These are phyloP conservation scores for Miltochrista miniata DNA, from an alignment of 2,888 invertebrate genomes.

Conservation along the genomic window DNA sequence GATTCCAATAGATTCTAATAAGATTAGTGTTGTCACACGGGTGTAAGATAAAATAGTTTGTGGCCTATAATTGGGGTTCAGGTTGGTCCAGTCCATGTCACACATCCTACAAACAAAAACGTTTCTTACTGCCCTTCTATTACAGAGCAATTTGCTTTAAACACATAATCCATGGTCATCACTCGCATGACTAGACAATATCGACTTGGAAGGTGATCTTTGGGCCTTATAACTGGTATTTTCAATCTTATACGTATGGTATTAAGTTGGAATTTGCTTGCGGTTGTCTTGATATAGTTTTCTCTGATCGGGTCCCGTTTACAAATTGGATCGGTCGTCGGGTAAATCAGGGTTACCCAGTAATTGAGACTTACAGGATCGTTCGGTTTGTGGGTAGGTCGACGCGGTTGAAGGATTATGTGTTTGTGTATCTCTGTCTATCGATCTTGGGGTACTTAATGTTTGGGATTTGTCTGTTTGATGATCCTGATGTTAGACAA, in stretches of 20 bases:
- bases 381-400: slow-evolving; percentile 68
- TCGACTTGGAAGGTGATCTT: slow-evolving; percentile 73
- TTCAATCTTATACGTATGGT: slow-evolving; percentile 8
- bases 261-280: slow-evolving; percentile 37
- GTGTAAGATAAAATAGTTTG: slow-evolving; percentile 83
- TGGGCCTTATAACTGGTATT: slow-evolving; percentile 9
- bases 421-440: slow-evolving; percentile 65
- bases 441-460: slow-evolving; percentile 59
- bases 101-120: slow-evolving; percentile 35
- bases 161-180: slow-evolving; percentile 68
- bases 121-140: slow-evolving; percentile 32
- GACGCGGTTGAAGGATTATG: slow-evolving; percentile 76
- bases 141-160: slow-evolving; percentile 44
- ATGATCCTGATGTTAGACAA: slow-evolving; percentile 25
- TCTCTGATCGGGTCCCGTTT: slow-evolving; percentile 75
- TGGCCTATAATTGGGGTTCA: slow-evolving; percentile 81
- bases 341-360: slow-evolving; percentile 80
- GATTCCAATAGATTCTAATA: slow-evolving; percentile 82
- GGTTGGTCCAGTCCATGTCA: slow-evolving; percentile 48
- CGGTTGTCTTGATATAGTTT: slow-evolving; percentile 51
- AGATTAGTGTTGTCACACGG: slow-evolving; percentile 81
- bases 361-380: slow-evolving; percentile 82
- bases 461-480: slow-evolving; percentile 39
- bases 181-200: slow-evolving; percentile 82
- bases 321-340: slow-evolving; percentile 81